Conservation (phyloP, 2,888 invertebrate genomes). For the Coleophora flavipennella region DNA sequence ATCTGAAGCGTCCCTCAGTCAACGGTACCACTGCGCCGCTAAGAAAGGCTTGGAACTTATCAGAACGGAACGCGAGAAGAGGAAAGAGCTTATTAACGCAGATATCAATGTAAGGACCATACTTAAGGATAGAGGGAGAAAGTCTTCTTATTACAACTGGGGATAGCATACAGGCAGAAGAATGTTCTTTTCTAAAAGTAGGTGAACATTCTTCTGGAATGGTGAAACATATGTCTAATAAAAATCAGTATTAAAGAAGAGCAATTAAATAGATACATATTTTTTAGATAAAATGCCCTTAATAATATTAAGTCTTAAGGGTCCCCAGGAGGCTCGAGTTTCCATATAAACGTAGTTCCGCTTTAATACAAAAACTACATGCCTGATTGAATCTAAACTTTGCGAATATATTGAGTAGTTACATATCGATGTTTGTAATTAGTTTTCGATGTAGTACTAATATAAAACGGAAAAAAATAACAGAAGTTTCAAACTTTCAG, state of each 20-base stretch:
- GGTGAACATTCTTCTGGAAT: slow-evolving; percentile 57
- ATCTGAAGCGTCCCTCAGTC: slow-evolving; percentile 78
- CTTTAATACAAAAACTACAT: no score
- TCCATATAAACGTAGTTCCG: no score
- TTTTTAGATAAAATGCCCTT: slow-evolving; percentile 5
- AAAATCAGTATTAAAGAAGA: slow-evolving; percentile 15
- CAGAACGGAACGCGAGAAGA: slow-evolving; percentile 67
- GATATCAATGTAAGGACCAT: slow-evolving; percentile 49
- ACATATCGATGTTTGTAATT: no score
- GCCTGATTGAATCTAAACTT: no score
- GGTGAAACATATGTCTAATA: neutral
- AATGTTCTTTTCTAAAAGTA: slow-evolving; percentile 63
- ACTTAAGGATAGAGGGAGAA: slow-evolving; percentile 51
- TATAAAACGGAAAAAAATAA: no score
- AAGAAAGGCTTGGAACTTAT: slow-evolving; percentile 75
- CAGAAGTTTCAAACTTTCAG: no score
- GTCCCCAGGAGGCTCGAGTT: no score
- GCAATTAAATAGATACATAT: neutral
- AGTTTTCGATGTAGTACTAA: no score
- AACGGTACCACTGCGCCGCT: slow-evolving; percentile 78
- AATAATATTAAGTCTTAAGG: no score
- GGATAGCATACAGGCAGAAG: slow-evolving; percentile 72
- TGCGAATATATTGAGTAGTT: no score
- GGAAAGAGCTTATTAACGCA: slow-evolving; percentile 53
- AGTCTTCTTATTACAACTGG: slow-evolving; percentile 65